Conservation (phyloP, 2,888 invertebrate genomes). For the Aspidiotus destructor region DNA sequence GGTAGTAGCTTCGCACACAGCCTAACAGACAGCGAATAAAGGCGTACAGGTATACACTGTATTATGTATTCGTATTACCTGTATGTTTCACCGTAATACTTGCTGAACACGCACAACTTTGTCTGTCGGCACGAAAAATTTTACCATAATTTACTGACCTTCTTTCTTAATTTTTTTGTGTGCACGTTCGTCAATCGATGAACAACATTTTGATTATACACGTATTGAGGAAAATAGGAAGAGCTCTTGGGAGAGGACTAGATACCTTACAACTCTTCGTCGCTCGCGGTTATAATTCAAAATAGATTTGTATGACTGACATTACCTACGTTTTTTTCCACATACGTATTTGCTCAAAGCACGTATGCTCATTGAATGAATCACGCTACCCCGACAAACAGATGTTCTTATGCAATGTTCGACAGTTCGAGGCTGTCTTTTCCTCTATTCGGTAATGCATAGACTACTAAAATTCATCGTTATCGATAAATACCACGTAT, state of each 20-base stretch:
- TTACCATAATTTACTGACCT: conserved; percentile 28
- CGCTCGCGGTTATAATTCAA: neutral
- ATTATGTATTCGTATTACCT: neutral
- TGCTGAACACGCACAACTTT: conserved; percentile 30
- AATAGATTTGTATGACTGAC: neutral
- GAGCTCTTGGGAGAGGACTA: neutral
- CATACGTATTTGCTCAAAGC: neutral
- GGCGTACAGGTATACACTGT: too few relatives aligned
- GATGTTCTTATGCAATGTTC: neutral
- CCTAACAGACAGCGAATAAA: neutral
- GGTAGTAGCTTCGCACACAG: conserved; percentile 1
- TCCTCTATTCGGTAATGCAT: too few relatives aligned
- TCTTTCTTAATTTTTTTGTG: conserved; percentile 26
- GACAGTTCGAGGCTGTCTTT: neutral
- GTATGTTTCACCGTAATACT: conserved; percentile 22
- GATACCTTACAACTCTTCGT: neutral
- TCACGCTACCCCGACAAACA: too few relatives aligned
- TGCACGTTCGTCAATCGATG: conserved; percentile 13
- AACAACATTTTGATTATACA: conserved; percentile 23
- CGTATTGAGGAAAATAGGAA: neutral
- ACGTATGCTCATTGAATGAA: neutral
- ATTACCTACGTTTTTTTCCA: neutral
- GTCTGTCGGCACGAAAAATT: conserved; percentile 26
- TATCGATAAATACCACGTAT: too few relatives aligned
- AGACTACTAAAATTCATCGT: too few relatives aligned